Base-by-base conservation (phyloP, 2,888 invertebrate genomes). In the Acrocyrtus sp. region DNA sequence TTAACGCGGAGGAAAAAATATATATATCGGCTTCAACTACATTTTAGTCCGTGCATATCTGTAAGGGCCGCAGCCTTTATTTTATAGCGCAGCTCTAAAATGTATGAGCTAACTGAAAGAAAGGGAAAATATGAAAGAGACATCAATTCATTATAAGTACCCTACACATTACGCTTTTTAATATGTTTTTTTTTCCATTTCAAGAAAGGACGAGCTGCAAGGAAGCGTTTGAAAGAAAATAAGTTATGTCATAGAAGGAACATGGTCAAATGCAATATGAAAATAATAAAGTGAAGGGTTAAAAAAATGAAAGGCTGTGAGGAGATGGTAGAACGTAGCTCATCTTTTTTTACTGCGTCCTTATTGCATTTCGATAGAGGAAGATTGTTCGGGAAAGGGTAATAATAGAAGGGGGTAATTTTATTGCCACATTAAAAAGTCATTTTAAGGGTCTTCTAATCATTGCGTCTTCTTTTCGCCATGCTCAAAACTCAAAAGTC, bases 341-440 rank as follows among this genome's bases (percentile, higher is more conserved):
- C n/a, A n/a, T n/a, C n/a, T n/a, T n/a, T n/a, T n/a, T n/a, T n/a
- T n/a, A n/a, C n/a, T n/a, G n/a, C n/a, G n/a, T n/a, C n/a, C n/a
- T n/a, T n/a, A n/a, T n/a, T n/a, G n/a, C n/a, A n/a, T n/a, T n/a
- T n/a, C n/a, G n/a, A n/a, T n/a, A n/a, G n/a, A n/a, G n/a, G n/a
- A n/a, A n/a, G n/a, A n/a, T n/a, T n/a, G n/a, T n/a, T n/a, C n/a
- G n/a, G n/a, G n/a, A 34, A 19, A 26, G 19, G 27, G 43, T 17
- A 43, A 51, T 21, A 62, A 45, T 22, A 34, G 39, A 26, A 62
- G 48, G 56, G 66, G 62, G 56, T 41, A 74, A 72, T 74, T 74
- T 74, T 63, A 67, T 61, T 76, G 74, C 58, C 70, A 69, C 69
- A 66, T 65, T 72, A 69, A 68, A 65, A 68, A 48, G 61, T 57